phyloP scores from a whole-genome alignment of 2,797 vertebrate species.

The Erpetoichthys calabaricus region DNA sequence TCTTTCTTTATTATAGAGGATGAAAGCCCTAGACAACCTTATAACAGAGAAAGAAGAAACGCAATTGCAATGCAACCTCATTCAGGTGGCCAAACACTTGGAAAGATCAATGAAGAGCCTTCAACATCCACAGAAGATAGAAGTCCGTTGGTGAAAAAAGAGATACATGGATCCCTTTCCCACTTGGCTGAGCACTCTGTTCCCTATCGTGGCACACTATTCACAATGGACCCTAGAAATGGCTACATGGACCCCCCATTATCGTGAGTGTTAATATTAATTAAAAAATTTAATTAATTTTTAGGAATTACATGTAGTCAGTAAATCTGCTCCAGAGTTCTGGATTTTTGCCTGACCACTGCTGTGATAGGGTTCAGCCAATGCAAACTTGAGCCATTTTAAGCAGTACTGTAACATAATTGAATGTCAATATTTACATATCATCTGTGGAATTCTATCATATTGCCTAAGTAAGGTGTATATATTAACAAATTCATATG shows the following conservation, averaged over 20 bases:
- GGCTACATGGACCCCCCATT: constrained; percentile 87
- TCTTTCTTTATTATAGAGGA: constrained; percentile 59
- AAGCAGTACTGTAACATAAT: too few relatives aligned
- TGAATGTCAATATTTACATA: too few relatives aligned
- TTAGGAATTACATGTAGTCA: too few relatives aligned
- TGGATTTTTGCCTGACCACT: too few relatives aligned
- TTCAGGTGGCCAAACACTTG: constrained; percentile 44
- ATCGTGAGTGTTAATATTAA: constrained; percentile 55
- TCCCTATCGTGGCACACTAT: constrained; percentile 79
- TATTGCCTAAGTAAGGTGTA: too few relatives aligned
- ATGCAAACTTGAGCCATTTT: too few relatives aligned
- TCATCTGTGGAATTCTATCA: too few relatives aligned
- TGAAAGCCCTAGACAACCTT: constrained; percentile 73
- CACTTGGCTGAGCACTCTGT: constrained; percentile 78
- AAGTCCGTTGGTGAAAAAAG: constrained; percentile 87
- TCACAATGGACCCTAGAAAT: constrained; percentile 85
- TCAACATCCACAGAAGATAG: constrained; percentile 90
- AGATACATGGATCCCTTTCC: constrained; percentile 78
- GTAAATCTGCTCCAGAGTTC: too few relatives aligned
- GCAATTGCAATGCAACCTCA: constrained; percentile 75
- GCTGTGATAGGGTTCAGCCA: too few relatives aligned
- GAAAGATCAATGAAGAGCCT: constrained; percentile 79
- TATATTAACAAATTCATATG: too few relatives aligned
- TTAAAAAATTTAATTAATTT: neutral
- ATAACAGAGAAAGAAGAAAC: constrained; percentile 87